Percentiles rank a stretch among this genome's conserved stretches.
Conservation (phyloP, 2,113 vertebrate species). For the Aramus guarauna region DNA sequence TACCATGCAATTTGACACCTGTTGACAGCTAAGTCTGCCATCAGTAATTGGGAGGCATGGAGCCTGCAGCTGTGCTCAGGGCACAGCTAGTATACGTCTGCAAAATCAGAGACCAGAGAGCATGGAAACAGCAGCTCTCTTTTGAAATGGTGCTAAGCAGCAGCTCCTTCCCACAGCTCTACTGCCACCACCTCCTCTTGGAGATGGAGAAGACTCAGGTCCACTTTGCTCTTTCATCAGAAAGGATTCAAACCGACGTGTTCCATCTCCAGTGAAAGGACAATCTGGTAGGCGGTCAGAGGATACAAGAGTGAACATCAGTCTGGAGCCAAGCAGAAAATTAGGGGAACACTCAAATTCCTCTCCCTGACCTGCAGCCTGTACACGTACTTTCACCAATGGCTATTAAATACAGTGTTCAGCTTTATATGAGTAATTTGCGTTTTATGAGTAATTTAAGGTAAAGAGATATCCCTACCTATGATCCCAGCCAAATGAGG, state of each 20-base stretch:
- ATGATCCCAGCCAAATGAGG: background rate
- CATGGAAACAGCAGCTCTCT: background rate
- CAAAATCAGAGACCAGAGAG: background rate
- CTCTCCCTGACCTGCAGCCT: background rate
- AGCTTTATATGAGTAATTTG: background rate
- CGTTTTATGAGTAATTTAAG: background rate
- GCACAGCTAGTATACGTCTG: background rate
- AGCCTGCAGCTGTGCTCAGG: background rate
- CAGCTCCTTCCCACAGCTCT: background rate
- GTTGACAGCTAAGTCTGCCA: background rate
- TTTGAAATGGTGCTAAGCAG: background rate
- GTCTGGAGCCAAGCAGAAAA: background rate
- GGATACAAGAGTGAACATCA: background rate
- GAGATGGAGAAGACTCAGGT: background rate
- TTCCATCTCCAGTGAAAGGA: background rate
- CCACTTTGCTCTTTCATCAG: background rate
- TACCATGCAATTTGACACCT: background rate
- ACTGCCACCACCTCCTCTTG: accelerated
- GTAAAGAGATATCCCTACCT: background rate
- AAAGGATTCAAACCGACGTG: background rate
- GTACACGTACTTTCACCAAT: background rate
- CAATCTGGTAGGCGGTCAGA: background rate
- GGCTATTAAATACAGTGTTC: background rate
- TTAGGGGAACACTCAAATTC: background rate
- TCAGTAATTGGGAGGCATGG: accelerated